phyloP scores from a whole-genome alignment of 2,888 invertebrate species.

The Eupithecia abbreviata region DNA sequence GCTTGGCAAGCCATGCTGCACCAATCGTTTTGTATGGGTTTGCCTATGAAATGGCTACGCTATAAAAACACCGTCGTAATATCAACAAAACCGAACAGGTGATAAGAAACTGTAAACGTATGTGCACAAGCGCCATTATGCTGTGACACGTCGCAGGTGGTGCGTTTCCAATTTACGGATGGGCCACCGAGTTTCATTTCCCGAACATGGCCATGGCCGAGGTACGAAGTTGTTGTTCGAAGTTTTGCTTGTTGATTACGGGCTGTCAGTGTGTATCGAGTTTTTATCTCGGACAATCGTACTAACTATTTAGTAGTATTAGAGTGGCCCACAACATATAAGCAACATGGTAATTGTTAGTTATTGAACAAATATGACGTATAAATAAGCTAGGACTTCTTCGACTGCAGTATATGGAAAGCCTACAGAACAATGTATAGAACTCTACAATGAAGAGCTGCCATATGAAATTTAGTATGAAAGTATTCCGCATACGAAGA shows the following conservation, averaged over 20 bases:
- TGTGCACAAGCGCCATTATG: slow-evolving; percentile 49
- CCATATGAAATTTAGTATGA: not conserved
- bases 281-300: not conserved
- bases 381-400: not conserved
- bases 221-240: slow-evolving; percentile 27
- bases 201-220: slow-evolving; percentile 37
- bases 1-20: not conserved
- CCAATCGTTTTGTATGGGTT: not conserved
- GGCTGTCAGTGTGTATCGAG: not conserved
- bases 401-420: not conserved
- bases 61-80: not conserved
- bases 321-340: not conserved
- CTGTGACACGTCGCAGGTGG: slow-evolving; percentile 60
- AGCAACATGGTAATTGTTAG: not conserved
- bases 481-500: not conserved
- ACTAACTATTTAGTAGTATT: not conserved
- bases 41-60: not conserved
- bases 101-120: slow-evolving; percentile 4
- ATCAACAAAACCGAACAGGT: not conserved
- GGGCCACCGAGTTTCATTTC: slow-evolving; percentile 62
- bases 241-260: slow-evolving; percentile 28
- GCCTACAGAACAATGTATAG: not conserved
- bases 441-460: not conserved
- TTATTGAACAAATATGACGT: not conserved
- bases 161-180: slow-evolving; percentile 66